Evolutionary conservation across 2,888 invertebrate genomes (phyloP), one percentile per base, ranked within the genome.

Genomic region (Troilus luridus): DNA sequence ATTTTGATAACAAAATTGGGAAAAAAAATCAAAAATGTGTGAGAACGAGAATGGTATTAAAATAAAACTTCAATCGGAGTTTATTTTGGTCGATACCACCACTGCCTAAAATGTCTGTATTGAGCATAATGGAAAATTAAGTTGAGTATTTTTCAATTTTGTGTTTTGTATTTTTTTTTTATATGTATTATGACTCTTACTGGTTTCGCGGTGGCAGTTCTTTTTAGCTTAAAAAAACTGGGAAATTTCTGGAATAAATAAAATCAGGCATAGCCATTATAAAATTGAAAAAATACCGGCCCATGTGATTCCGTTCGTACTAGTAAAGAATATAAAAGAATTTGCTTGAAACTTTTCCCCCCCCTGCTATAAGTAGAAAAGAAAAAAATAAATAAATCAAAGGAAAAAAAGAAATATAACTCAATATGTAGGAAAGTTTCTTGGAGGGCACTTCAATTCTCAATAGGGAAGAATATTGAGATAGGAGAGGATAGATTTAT

Each of bases 401-500:
- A 17, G 24, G n/a, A 88, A 62, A 64, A 88, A 64, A 89, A 89
- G 88, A 64, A 89, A 89, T 89, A 89, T 89, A 89, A 64, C 60
- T 60, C 60, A 54, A 64, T 62, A 89, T 89, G 62, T 89, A 89
- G 19, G 54, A 89, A 89, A 89, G 62, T 89, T 89, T 89, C 64
- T 64, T 64, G 17, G 60, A 17, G 10, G 54, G 89, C 89, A 89
- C 89, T 89, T 89, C n/a, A n/a, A n/a, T n/a, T n/a, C n/a, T n/a
- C n/a, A n/a, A 89, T 89, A 41, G 54, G n/a, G 64, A 89, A 89
- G 64, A 89, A 89, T 89, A 89, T 89, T 89, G 67, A 89, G 67
- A 89, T 89, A 89, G 62, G 27, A 89, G 54, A 12, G 27, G 64
- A 89, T 67, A 64, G 89, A 89, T 89, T 89, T 89, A 89, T 89